Conservation (phyloP, 2,888 invertebrate genomes). For the Chrysopilus asiliformis region DNA sequence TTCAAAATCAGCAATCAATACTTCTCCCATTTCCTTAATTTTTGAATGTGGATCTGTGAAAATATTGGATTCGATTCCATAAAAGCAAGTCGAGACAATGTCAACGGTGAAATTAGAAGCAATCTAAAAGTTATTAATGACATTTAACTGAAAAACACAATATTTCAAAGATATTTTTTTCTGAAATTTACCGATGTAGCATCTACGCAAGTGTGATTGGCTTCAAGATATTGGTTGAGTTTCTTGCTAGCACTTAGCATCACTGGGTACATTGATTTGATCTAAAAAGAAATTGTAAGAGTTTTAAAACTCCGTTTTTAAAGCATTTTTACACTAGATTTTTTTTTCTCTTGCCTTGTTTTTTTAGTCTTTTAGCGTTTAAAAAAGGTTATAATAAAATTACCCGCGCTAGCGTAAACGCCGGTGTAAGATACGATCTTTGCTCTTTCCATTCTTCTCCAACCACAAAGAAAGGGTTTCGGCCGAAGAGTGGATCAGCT, state of each 20-base stretch:
- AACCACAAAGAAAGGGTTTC: constrained; percentile 37
- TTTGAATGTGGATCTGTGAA: neutral
- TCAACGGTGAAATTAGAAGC: neutral
- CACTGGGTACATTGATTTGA: neutral
- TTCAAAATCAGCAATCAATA: neutral
- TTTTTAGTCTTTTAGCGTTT: too few species aligned
- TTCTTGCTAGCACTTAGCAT: neutral
- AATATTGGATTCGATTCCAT: neutral
- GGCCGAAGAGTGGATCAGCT: constrained; percentile 36
- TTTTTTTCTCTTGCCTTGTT: too few species aligned
- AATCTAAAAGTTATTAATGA: neutral
- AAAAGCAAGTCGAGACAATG: neutral
- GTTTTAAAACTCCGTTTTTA: too few species aligned
- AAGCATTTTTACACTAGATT: too few species aligned
- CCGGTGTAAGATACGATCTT: constrained; percentile 38
- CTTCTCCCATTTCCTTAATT: too few species aligned
- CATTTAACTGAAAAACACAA: too few species aligned
- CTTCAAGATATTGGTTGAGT: neutral
- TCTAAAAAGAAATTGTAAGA: neutral
- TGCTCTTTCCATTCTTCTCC: constrained; percentile 39
- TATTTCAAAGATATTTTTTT: too few species aligned
- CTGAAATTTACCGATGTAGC: too few species aligned
- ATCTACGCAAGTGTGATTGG: too few species aligned
- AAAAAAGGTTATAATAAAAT: neutral
- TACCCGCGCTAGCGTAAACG: constrained; percentile 39